Evolutionary conservation across 1,140 invertebrate genomes (phyloP).

Genomic region (Drosophila rhopaloa): DNA sequence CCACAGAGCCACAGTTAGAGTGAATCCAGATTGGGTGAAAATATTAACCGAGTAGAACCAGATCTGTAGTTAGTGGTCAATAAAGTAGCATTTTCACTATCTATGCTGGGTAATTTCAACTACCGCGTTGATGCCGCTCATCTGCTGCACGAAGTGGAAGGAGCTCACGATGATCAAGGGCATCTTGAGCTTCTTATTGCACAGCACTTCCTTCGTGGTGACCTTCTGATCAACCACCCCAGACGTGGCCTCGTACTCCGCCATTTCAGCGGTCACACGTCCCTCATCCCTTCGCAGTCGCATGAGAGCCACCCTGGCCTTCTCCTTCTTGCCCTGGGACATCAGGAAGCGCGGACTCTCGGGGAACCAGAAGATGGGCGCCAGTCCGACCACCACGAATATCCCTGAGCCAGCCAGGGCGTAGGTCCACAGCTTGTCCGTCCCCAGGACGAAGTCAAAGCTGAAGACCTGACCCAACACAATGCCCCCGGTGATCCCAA

Average conservation of each 20-base stretch:
- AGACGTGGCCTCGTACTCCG: constrained; percentile 90
- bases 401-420: constrained; percentile 88
- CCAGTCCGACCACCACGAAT: constrained; percentile 86
- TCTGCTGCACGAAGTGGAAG: constrained; percentile 91
- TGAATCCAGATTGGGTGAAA: constrained; percentile 87
- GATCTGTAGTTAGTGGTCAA: constrained; percentile 85
- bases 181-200: constrained; percentile 67
- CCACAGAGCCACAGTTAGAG: constrained; percentile 85
- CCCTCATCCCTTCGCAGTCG: constrained; percentile 54
- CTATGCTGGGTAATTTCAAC: constrained; percentile 67
- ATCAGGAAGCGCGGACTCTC: constrained; percentile 93
- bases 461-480: constrained; percentile 89
- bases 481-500: constrained; percentile 92
- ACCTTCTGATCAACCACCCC: constrained; percentile 89
- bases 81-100: not conserved
- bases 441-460: constrained; percentile 84
- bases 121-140: constrained; percentile 93
- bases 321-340: constrained; percentile 86
- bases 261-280: constrained; percentile 87
- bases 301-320: constrained; percentile 85
- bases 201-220: constrained; percentile 17
- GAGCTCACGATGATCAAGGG: constrained; percentile 89
- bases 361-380: constrained; percentile 88
- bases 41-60: constrained; percentile 90
- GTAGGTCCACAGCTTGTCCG: constrained; percentile 87